Base-by-base conservation (phyloP, 2,113 vertebrate species). In the Oryzias melastigma region DNA sequence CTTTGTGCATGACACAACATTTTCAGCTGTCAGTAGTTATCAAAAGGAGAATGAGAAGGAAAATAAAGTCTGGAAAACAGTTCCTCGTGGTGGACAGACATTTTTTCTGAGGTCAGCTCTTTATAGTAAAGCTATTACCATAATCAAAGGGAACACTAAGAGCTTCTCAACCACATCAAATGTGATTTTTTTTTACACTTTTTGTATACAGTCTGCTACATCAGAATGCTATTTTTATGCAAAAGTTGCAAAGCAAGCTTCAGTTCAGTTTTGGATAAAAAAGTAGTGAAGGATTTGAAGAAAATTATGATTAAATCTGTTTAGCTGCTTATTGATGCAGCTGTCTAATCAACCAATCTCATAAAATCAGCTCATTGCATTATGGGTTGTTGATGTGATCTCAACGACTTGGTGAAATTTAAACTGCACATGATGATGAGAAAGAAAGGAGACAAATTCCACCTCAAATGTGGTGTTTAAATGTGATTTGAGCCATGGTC, bases 1-100 rank as follows among this genome's bases (percentile, higher is more conserved):
- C 46, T 3, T 5, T 50, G 42, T 45, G n/a, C 25, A 49, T 70
- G 50, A n/a, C 47, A 43, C n/a, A n/a, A 47, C 40, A 41, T 53
- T 51, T 55, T 18, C 3, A 24, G 59, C 55, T 56, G 19, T 53
- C 52, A 65, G 50, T 48, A 46, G 44, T 60, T 51, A 42, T 58
- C 14, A 24, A 44, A 22, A 1, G 20, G 54, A 5, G 4, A 60
- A 22, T 49, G 29, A 62, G 35, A 64, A n/a, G 22, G 22, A 22
- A 22, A 22, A 53, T 58, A 35, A 35, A 35, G 35, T 12, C 35
- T 18, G 29, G 15, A 58, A 1, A 14, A 18, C 7, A 60, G 51
- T 67, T 75, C 15, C 13, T n/a, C 4, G 35, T 16, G 43, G 45
- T 49, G 29, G 45, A 44, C 42, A 45, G 24, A 52, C 27, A 66